These are phyloP conservation scores for Drosophila flavopinicola DNA, from an alignment of 2,888 invertebrate genomes.

Conservation along the genomic window DNA sequence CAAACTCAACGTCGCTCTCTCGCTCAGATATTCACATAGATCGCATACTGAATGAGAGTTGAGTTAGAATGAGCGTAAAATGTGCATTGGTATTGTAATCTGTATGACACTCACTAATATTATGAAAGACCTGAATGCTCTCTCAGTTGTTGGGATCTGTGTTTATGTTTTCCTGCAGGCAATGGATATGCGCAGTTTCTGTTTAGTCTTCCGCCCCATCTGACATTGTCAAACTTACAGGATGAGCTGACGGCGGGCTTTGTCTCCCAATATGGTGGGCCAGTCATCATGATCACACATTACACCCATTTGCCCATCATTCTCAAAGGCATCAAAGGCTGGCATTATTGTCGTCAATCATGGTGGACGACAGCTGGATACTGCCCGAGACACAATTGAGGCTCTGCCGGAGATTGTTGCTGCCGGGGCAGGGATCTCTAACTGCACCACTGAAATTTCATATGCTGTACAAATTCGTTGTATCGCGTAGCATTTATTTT, in stretches of 20 bases:
- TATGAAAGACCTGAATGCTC: background rate
- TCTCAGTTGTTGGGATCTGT: conserved; percentile 41
- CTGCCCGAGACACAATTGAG: conserved; percentile 93
- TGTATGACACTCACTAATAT: conserved; percentile 26
- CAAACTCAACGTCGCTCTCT: conserved; percentile 39
- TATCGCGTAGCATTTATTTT: too few relatives aligned
- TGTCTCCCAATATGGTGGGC: conserved; percentile 75
- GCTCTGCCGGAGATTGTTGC: conserved; percentile 91
- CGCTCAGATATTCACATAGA: background rate
- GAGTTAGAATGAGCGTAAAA: too few relatives aligned
- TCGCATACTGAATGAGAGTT: too few relatives aligned
- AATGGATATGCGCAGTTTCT: conserved; percentile 92
- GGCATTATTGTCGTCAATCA: conserved; percentile 97
- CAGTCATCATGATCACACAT: conserved; percentile 91
- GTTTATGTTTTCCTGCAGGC: conserved; percentile 60
- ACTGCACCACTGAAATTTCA: too few relatives aligned
- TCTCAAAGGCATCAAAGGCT: conserved; percentile 92
- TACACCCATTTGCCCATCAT: conserved; percentile 91
- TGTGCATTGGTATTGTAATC: conserved; percentile 14
- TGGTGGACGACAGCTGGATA: conserved; percentile 91
- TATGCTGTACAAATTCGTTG: too few relatives aligned
- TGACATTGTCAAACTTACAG: conserved; percentile 93
- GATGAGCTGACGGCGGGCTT: conserved; percentile 83
- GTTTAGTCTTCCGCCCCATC: conserved; percentile 91
- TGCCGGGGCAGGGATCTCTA: conserved; percentile 88